Evolutionary conservation across 2,113 vertebrate species (phyloP).

Genomic region (Irena cyanogastra): DNA sequence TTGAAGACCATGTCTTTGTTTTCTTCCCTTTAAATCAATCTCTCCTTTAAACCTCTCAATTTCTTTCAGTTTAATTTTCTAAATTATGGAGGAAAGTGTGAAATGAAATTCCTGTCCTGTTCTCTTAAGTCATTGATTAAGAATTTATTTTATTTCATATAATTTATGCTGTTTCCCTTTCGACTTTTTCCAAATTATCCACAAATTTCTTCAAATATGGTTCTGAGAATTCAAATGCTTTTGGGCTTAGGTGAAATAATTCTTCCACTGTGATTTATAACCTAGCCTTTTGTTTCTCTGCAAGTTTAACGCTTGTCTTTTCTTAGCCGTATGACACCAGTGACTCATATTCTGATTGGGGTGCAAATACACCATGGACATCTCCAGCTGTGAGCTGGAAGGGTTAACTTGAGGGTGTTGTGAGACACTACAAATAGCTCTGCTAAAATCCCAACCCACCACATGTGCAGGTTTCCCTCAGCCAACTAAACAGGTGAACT

Average conservation of each 20-base stretch:
- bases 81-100: not conserved
- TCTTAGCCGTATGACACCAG: not conserved
- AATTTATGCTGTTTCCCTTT: not conserved
- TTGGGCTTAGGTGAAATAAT: not conserved
- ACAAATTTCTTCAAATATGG: not conserved
- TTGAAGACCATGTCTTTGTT: not conserved
- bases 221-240: not conserved
- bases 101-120: not conserved
- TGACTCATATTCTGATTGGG: not conserved
- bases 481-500: not conserved
- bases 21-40: not conserved
- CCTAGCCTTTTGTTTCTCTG: not conserved
- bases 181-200: not conserved
- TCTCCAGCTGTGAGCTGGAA: too few species aligned
- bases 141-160: not conserved
- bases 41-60: not conserved
- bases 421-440: too few species aligned
- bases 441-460: not conserved
- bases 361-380: too few species aligned
- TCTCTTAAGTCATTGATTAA: not conserved
- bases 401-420: too few species aligned
- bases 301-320: not conserved
- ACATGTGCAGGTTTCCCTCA: not conserved
- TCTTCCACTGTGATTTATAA: not conserved
- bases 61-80: not conserved